These are phyloP conservation scores for Dascillus cervinus DNA, from an alignment of 2,888 invertebrate species.

Conservation along the genomic window DNA sequence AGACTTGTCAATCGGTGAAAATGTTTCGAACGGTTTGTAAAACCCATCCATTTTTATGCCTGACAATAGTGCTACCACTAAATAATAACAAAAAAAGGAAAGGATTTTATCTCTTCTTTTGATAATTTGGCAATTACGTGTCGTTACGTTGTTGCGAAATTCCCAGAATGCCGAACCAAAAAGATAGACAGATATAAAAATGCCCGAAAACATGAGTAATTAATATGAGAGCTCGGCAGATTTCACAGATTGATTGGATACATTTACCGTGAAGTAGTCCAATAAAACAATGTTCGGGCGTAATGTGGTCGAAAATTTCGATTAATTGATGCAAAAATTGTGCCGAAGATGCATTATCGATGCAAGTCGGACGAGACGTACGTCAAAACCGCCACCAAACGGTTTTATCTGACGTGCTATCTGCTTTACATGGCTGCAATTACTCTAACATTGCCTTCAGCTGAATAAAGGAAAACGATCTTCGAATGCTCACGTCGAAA, in stretches of 20 bases:
- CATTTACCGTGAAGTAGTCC: conserved; percentile 14
- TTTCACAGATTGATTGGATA: conserved; percentile 15
- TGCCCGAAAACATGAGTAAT: conserved; percentile 19
- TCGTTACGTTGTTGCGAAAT: too few species aligned
- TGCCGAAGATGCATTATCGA: conserved; percentile 22
- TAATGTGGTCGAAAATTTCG: conserved; percentile 16
- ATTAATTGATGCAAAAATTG: conserved; percentile 28
- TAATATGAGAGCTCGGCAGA: conserved; percentile 19
- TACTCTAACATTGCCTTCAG: conserved; percentile 35
- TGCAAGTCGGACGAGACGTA: conserved; percentile 21
- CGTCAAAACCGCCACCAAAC: conserved; percentile 30
- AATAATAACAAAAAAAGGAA: too few species aligned
- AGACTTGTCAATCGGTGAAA: too few species aligned
- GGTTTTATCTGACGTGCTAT: conserved; percentile 35
- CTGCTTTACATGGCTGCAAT: conserved; percentile 36
- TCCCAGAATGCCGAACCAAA: too few species aligned
- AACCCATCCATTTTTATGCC: too few species aligned
- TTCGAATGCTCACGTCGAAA: conserved; percentile 13
- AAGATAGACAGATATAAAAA: conserved; percentile 15
- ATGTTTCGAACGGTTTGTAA: too few species aligned
- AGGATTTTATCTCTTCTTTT: too few species aligned
- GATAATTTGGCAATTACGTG: too few species aligned
- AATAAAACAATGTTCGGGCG: conserved; percentile 12
- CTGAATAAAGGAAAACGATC: conserved; percentile 19
- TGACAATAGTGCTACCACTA: too few species aligned